Conservation (phyloP, 2,113 vertebrate species). For the Pardalotus punctatus region DNA sequence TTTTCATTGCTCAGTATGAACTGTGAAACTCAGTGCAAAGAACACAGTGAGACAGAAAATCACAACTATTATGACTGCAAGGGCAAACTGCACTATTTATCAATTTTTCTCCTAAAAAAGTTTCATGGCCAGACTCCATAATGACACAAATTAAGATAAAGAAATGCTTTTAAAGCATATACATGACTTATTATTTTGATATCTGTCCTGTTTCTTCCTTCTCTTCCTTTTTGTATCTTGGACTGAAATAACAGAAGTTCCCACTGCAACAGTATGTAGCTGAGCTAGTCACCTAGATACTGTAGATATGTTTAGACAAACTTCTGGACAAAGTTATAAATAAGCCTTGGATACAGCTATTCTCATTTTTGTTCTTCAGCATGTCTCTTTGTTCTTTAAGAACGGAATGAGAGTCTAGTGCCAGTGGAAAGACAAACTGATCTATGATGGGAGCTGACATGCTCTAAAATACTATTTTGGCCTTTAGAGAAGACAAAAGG, state of each 20-base stretch:
- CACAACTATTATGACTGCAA: not conserved
- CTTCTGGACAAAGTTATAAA: constrained; percentile 58
- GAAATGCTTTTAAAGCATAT: constrained; percentile 15
- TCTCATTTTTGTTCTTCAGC: constrained; percentile 60
- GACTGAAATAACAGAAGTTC: constrained; percentile 39
- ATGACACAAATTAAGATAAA: constrained; percentile 37
- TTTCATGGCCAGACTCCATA: not conserved
- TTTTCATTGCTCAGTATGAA: not conserved
- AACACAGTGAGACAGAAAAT: not conserved
- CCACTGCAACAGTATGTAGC: not conserved
- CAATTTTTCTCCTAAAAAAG: not conserved
- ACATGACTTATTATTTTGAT: not conserved
- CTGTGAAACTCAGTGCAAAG: not conserved
- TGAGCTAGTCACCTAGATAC: constrained; percentile 55
- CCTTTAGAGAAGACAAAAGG: constrained; percentile 39
- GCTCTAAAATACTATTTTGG: constrained; percentile 41
- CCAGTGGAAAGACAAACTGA: constrained; percentile 60
- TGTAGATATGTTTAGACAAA: constrained; percentile 57
- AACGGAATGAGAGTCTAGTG: constrained; percentile 53
- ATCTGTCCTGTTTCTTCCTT: not conserved
- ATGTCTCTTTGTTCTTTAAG: constrained; percentile 49
- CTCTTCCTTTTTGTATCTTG: not conserved
- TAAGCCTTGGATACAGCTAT: constrained; percentile 50
- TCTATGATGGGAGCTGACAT: constrained; percentile 8
- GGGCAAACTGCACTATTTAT: not conserved